These are phyloP conservation scores for Pipa parva DNA, from an alignment of 2,113 vertebrate species.

Conservation along the genomic window DNA sequence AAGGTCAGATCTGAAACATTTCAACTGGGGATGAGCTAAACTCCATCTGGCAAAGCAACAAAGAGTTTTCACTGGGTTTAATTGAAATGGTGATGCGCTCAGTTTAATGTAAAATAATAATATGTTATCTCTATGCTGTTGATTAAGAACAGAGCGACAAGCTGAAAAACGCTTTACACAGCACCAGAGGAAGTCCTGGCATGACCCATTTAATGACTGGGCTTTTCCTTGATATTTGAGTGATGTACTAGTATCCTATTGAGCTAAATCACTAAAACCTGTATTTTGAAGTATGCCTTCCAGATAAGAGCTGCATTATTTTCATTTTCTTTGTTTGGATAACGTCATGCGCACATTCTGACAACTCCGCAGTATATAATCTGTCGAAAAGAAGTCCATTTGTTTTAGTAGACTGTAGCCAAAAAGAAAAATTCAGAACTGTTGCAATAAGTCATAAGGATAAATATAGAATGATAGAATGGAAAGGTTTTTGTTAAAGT, in stretches of 20 bases:
- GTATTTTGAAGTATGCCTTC: too few relatives aligned
- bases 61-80: slow-evolving; percentile 81
- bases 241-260: background rate
- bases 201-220: background rate
- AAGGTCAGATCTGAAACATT: slow-evolving; percentile 95
- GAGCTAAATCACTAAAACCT: too few relatives aligned
- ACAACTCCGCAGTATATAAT: too few relatives aligned
- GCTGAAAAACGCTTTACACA: background rate
- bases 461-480: too few relatives aligned
- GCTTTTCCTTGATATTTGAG: slow-evolving; percentile 22
- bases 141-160: slow-evolving; percentile 9
- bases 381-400: too few relatives aligned
- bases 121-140: slow-evolving; percentile 6
- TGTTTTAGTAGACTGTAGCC: too few relatives aligned
- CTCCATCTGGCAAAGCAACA: slow-evolving; percentile 86
- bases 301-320: too few relatives aligned
- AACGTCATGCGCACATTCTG: too few relatives aligned
- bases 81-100: slow-evolving; percentile 75
- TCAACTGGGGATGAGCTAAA: slow-evolving; percentile 86
- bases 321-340: too few relatives aligned
- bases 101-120: slow-evolving; percentile 1
- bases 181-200: slow-evolving; percentile 4
- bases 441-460: too few relatives aligned
- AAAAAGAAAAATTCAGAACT: too few relatives aligned
- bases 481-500: too few relatives aligned